Conservation (phyloP, 2,797 vertebrate species). For the Gymnoscopelus microlampas region DNA sequence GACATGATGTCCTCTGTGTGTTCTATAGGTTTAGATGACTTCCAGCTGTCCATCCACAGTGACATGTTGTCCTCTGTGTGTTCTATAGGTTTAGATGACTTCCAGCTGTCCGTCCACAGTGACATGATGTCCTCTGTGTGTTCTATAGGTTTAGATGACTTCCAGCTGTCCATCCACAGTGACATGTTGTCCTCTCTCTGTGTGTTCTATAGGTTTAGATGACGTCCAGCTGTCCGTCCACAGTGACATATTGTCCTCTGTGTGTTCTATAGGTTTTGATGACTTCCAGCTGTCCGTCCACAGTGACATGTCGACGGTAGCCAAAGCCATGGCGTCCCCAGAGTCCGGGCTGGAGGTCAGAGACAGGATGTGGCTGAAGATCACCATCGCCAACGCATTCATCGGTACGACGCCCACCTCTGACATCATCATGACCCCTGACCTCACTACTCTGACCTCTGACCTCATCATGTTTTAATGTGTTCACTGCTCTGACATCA, state of each 20-base stretch:
- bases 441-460: too few species aligned
- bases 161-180: conserved; percentile 16
- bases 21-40: conserved; percentile 92
- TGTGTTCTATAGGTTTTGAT: conserved; percentile 87
- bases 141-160: background rate
- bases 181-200: background rate
- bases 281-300: conserved; percentile 99
- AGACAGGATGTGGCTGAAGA: conserved; percentile 99
- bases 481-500: too few species aligned
- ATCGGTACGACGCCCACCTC: conserved; percentile 83
- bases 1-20: background rate
- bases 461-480: too few species aligned
- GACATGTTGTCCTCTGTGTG: background rate
- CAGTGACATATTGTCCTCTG: background rate
- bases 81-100: conserved; percentile 92
- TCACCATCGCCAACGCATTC: conserved; percentile 97
- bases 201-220: background rate
- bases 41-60: conserved; percentile 95
- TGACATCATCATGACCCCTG: too few species aligned
- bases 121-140: background rate
- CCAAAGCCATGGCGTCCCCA: conserved; percentile 97
- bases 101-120: conserved; percentile 95
- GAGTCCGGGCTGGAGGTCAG: conserved; percentile 97
- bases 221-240: conserved; percentile 11
- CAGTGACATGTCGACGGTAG: conserved; percentile 97